A percentile compares a stretch with the other conserved stretches of the same genome.
phyloP scores from a whole-genome alignment of 2,113 vertebrate species.

The Columba janthina region DNA sequence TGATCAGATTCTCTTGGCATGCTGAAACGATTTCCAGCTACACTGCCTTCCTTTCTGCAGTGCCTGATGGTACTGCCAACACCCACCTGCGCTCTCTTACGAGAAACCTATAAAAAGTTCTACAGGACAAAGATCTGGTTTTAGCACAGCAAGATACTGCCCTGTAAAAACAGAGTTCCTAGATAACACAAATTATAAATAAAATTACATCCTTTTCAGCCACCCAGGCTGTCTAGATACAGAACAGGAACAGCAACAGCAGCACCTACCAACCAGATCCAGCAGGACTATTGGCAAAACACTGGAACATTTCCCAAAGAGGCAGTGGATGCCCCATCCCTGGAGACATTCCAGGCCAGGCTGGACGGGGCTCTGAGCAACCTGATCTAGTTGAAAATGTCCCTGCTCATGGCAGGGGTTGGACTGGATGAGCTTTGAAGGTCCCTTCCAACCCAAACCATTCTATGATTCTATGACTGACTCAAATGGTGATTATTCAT shows the following conservation, averaged over 20 bases:
- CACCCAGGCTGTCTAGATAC: not conserved
- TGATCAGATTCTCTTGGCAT: not conserved
- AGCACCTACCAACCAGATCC: accelerated
- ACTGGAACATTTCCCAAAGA: too few relatives aligned
- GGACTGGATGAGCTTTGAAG: too few relatives aligned
- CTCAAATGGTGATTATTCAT: not conserved
- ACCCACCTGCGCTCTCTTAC: not conserved
- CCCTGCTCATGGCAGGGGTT: too few relatives aligned
- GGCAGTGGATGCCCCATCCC: too few relatives aligned
- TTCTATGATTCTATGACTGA: not conserved
- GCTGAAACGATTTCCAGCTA: not conserved
- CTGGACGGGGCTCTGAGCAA: too few relatives aligned
- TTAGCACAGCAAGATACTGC: not conserved
- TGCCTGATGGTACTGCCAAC: not conserved
- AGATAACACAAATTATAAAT: not conserved
- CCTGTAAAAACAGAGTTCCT: not conserved
- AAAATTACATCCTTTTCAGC: not conserved
- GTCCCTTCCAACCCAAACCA: too few relatives aligned
- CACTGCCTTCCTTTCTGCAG: not conserved
- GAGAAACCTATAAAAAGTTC: not conserved
- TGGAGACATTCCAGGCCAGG: too few relatives aligned
- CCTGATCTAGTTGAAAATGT: too few relatives aligned
- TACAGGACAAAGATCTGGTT: not conserved
- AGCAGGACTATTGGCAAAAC: not conserved
- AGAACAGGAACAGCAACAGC: not conserved